Evolutionary conservation across 2,113 vertebrate species (phyloP), one percentile per base, ranked within the genome.

Genomic region (Spea bombifrons): DNA sequence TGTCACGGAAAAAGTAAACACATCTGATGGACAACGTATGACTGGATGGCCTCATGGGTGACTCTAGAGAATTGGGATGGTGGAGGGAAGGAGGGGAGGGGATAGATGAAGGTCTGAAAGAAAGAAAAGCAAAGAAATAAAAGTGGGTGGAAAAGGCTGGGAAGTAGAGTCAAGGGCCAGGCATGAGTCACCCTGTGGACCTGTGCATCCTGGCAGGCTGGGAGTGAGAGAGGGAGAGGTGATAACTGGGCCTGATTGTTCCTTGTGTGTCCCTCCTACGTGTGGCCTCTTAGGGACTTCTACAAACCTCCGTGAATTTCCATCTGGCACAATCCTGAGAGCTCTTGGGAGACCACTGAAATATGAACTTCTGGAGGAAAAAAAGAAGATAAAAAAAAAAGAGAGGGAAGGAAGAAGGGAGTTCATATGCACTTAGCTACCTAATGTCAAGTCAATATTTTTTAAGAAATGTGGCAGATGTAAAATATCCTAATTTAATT

Each of bases 1-100:
- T 97, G 96, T 97, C 97, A 99, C 91, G 88, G 92, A 92, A 93
- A 95, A 94, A 95, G 95, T 97, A 99, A 97, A 99, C 97, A 98
- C 89, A 90, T 92, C 94, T 99, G 97, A 99, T 94, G 94, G 96
- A 98, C 96, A 97, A 93, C 91, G 93, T 94, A 91, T 94, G 95
- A 96, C 95, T 96, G 91, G 94, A 96, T 94, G 95, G 94, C 93
- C 96, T 93, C 92, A 90, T 82, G 82, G 93, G 89, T 89, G 88
- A 93, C 90, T 93, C 92, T 81, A 88, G 91, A 83, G 84, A 85
- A 84, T 86, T 88, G 83, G 87, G 88, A 86, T 84, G 75, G 81
- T 84, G 85, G 89, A 88, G 88, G 85, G 88, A 78, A 86, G 82
- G 85, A 86, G 85, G 90, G 82, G 80, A 48, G 75, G 50, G 77